Conservation (phyloP, 2,888 invertebrate genomes). For the Hypomecis punctinalis region DNA sequence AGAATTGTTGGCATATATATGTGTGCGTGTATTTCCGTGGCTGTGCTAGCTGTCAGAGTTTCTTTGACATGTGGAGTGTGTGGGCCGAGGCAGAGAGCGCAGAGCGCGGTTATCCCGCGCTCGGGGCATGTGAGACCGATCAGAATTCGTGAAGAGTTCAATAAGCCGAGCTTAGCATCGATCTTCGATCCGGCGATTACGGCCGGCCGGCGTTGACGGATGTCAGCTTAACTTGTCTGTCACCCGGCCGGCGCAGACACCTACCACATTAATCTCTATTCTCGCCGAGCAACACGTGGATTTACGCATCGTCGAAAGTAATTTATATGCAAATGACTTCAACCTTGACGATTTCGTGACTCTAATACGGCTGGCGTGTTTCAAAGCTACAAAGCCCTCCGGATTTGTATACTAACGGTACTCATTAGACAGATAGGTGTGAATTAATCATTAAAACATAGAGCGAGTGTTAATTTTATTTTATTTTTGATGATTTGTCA, state of each 20-base stretch:
- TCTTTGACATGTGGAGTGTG: constrained; percentile 70
- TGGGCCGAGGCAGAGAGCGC: constrained; percentile 50
- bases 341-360: constrained; percentile 79
- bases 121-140: constrained; percentile 63
- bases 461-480: constrained; percentile 41
- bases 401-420: constrained; percentile 65
- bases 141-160: constrained; percentile 75
- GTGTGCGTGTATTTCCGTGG: constrained; percentile 48
- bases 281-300: constrained; percentile 82
- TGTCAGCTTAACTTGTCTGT: constrained; percentile 83
- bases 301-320: constrained; percentile 80
- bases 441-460: constrained; percentile 53
- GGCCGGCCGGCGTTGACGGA: constrained; percentile 80
- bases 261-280: constrained; percentile 82
- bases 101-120: constrained; percentile 31
- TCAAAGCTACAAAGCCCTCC: constrained; percentile 60
- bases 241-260: constrained; percentile 74
- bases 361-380: constrained; percentile 70
- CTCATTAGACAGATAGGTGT: constrained; percentile 54
- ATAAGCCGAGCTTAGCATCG: constrained; percentile 82
- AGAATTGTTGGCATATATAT: neutral
- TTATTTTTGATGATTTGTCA: constrained; percentile 42
- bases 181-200: constrained; percentile 82
- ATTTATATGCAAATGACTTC: constrained; percentile 84
- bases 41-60: constrained; percentile 67